A percentile compares a stretch with the other conserved stretches of the same genome.
phyloP scores from a whole-genome alignment of 2,888 invertebrate genomes.

The Pachycephus smyrnensis region DNA sequence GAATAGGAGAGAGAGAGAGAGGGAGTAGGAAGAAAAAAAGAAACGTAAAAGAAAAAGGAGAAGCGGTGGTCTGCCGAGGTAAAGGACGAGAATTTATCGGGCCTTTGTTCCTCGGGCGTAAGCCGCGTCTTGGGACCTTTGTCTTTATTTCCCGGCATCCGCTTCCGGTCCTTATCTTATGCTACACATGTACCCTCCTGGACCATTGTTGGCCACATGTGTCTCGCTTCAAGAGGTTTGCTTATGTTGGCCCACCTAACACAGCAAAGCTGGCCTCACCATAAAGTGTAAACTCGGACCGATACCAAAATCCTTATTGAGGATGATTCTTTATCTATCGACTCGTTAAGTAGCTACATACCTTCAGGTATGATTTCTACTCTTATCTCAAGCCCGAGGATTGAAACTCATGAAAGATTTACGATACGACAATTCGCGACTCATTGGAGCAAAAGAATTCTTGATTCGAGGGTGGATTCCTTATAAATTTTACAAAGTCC shows the following conservation, averaged over 20 bases:
- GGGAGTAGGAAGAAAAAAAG: neutral
- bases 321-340: neutral
- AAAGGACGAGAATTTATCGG: constrained; percentile 31
- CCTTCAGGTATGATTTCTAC: neutral
- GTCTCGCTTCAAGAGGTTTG: constrained; percentile 47
- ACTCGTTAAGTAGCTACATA: neutral
- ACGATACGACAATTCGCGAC: constrained; percentile 39
- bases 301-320: neutral
- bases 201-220: constrained; percentile 56
- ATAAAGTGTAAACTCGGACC: neutral
- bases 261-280: constrained; percentile 30
- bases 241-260: constrained; percentile 52
- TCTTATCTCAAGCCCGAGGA: neutral
- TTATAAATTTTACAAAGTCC: neutral
- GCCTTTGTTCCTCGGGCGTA: constrained; percentile 23
- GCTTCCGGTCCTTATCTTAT: constrained; percentile 60
- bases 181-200: constrained; percentile 47
- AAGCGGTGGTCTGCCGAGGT: neutral
- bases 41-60: neutral
- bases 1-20: neutral
- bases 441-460: constrained; percentile 36
- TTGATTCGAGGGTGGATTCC: neutral
- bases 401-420: constrained; percentile 29
- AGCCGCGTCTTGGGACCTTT: constrained; percentile 37
- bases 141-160: constrained; percentile 51